Conservation (phyloP, 1,140 invertebrate genomes). For the Orchesella cincta region DNA sequence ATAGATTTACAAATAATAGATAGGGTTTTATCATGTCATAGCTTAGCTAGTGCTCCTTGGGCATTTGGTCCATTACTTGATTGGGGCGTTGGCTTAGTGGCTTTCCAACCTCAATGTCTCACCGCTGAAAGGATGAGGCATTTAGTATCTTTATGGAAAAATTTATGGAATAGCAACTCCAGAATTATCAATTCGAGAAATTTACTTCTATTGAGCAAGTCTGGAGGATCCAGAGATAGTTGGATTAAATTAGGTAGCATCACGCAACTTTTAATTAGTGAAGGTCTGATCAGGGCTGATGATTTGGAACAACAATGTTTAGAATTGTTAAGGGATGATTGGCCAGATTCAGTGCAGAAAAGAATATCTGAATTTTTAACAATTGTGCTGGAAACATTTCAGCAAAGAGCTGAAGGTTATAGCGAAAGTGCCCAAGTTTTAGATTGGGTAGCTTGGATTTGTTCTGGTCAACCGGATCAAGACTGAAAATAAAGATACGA, state of each 20-base stretch:
- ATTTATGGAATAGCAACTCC: constrained; percentile 27
- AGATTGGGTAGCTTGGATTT: constrained; percentile 48
- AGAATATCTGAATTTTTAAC: constrained; percentile 38
- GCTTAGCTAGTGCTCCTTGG: background rate
- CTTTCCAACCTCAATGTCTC: constrained; percentile 34
- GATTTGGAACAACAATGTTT: constrained; percentile 57
- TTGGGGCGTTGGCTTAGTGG: constrained; percentile 29
- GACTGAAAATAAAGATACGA: too few species aligned
- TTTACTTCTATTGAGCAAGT: constrained; percentile 55
- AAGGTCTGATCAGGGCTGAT: constrained; percentile 55
- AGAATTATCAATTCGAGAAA: constrained; percentile 58
- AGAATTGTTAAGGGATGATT: constrained; percentile 58
- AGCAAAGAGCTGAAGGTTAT: background rate
- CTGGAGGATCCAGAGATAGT: constrained; percentile 43
- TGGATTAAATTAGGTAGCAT: constrained; percentile 41
- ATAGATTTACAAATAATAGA: background rate
- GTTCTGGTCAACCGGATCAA: constrained; percentile 22
- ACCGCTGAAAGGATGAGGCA: constrained; percentile 35
- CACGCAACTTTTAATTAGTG: constrained; percentile 48
- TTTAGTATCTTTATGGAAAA: constrained; percentile 57
- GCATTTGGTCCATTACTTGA: constrained; percentile 9
- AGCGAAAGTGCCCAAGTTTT: constrained; percentile 45
- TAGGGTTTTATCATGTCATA: background rate
- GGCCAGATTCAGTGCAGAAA: constrained; percentile 52
- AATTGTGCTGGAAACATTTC: constrained; percentile 10